Base-by-base conservation (phyloP, 2,888 invertebrate genomes). In the Synergus japonicus region DNA sequence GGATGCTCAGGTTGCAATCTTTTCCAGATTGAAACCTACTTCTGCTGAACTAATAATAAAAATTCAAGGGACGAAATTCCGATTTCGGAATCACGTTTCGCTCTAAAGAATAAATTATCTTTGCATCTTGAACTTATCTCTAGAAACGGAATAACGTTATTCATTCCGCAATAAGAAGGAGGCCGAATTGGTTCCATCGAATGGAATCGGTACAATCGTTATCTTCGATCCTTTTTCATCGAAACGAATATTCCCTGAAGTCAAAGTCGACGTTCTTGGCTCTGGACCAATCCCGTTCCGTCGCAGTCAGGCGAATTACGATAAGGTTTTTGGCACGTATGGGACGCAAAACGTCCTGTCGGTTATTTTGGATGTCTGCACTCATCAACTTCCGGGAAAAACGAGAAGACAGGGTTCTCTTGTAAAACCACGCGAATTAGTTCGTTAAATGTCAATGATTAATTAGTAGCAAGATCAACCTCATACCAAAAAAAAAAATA, bases 251-350 rank as follows among this genome's bases (percentile, higher is more conserved):
- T 80, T 84, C 80, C 78, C 79, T 67, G 63, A 69, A 82, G 82
- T 84, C 80, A 69, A 84, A 83, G 78, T 86, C 86, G 85, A 83
- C 80, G 82, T 85, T 89, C 87, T 90, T 90, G 90, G 90, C 90
- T 84, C 85, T 66, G 79, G 86, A 89, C 90, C 90, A 90, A 90
- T 89, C 83, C 84, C 84, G 87, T 85, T 86, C 80, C 84, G 84
- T 85, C 84, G 84, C 73, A 80, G 82, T 83, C 82, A 83, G 81
- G 84, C 86, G 85, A 88, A 69, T 78, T 86, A 87, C 87, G 89
- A 90, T 89, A 89, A 89, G 86, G 84, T 86, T 87, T 88, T 87
- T 88, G 88, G 86, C 88, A 86, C 85, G 79, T 84, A 84, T 78
- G 78, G 80, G 76, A 84, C 83, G 86, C 78, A 80, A 81, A 86